These are phyloP conservation scores for Pteronotus mesoamericanus DNA, from an alignment of 2,797 vertebrate species.

Conservation along the genomic window DNA sequence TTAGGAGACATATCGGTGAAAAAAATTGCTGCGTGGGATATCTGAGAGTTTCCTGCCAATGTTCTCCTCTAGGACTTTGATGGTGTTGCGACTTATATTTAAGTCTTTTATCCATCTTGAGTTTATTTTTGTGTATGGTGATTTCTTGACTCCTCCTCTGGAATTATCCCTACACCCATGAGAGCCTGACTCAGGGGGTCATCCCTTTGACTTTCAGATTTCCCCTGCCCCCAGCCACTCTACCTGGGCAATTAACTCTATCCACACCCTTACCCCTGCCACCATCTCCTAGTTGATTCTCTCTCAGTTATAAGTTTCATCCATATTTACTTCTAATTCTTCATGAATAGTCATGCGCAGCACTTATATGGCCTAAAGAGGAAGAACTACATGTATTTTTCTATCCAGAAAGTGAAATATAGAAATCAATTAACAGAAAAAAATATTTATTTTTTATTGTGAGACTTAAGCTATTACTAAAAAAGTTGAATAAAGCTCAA, in stretches of 20 bases:
- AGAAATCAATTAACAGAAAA: conserved; percentile 20
- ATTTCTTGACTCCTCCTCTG: not conserved
- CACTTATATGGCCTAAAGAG: not conserved
- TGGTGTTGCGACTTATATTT: too few relatives aligned
- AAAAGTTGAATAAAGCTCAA: not conserved
- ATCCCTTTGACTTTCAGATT: not conserved
- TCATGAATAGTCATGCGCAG: not conserved
- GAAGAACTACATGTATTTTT: not conserved
- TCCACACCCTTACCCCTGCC: too few relatives aligned
- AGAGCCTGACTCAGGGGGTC: not conserved
- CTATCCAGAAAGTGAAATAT: not conserved
- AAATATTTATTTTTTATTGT: not conserved
- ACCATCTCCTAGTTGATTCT: not conserved
- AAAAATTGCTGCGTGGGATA: too few relatives aligned
- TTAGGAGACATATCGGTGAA: too few relatives aligned
- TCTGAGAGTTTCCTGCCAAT: too few relatives aligned
- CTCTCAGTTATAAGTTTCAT: not conserved
- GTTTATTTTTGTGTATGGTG: too few relatives aligned
- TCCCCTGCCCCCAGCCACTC: not conserved
- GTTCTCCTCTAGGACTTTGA: too few relatives aligned
- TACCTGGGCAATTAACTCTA: not conserved
- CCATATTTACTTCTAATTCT: not conserved
- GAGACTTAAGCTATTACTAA: not conserved
- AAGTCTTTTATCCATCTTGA: too few relatives aligned
- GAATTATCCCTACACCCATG: not conserved